Evolutionary conservation across 2,888 invertebrate genomes (phyloP), one percentile per base, ranked within the genome.

Genomic region (Clanis bilineata): DNA sequence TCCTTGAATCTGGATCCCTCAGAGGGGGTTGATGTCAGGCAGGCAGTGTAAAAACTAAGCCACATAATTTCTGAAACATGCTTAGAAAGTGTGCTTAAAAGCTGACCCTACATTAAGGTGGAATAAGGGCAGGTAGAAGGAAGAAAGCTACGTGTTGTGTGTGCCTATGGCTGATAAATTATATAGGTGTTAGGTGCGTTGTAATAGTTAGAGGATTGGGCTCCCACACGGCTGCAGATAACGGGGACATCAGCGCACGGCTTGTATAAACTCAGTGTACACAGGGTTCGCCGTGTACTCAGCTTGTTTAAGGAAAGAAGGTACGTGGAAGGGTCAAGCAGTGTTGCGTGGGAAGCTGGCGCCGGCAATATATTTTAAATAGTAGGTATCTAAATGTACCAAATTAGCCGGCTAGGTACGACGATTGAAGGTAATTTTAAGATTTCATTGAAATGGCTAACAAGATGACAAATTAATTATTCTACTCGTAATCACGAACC

Each of bases 201-300:
- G 66, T 70, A 69, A 64, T 69, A 69, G 67, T 76, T 69, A 68
- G 69, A 66, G 64, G 65, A 32, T 71, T 70, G 62, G 64, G 76
- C 67, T 76, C 70, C 72, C 75, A 77, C 73, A 74, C 67, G 65
- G 68, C 65, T 63, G 61, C n/a, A 70, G 68, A 71, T 85, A 86
- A 83, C 83, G 82, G 82, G 74, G 79, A 84, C 80, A 82, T 85
- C 78, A 80, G 76, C 77, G 70, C 71, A 74, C 65, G 72, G 66
- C 82, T 72, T 86, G 81, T 83, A 75, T 75, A 64, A 64, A 68
- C 70, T 64, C 66, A 67, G 44, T 67, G 68, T 79, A 82, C 80
- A 80, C 68, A 73, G 73, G 73, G 74, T 67, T 73, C 67, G 71
- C 65, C 75, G 62, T 81, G 83, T 80, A 74, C 55, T 62, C 62